Base-by-base conservation (phyloP, 2,888 invertebrate species). In the Trichopoda pennipes region DNA sequence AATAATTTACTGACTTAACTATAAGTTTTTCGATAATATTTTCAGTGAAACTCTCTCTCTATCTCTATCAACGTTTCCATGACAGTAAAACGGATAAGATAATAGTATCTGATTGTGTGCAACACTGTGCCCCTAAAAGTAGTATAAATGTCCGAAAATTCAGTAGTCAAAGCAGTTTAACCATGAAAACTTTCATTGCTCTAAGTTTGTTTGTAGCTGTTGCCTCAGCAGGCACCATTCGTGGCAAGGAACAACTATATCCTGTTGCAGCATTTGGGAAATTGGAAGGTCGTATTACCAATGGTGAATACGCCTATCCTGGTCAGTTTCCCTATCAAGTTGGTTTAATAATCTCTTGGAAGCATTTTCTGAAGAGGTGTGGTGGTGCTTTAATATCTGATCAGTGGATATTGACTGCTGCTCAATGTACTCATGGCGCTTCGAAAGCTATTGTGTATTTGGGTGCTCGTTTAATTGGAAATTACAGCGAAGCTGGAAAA, bases 331-430 rank as follows among this genome's bases (percentile, higher is more conserved):
- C 89, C 47, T 87, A 90, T 80, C 90, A 90, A 83, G 88, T 76
- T 38, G 91, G 90, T 32, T 82, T 90, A 7, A 1, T n/a, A n/a
- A n/a, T n/a, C 85, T 70, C 79, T 90, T 3, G 76, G n/a, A n/a
- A n/a, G n/a, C n/a, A n/a, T n/a, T 85, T 51, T 23, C 87, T 3
- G 55, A 53, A 1, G 0, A 21, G 0, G 88, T 90, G 90, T 61
- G 90, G 90, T 35, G 91, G 90, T 56, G 86, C 87, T 64, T 19
- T 91, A 58, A 87, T 90, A 68, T 88, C 89, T 3, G 21, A 87
- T 10, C 87, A 86, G 16, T 87, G 86, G 86, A 61, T 91, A n/a
- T n/a, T 91, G 3, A 89, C 90, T 2, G 90, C 91, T 12, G 91
- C 90, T 49, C 90, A 90, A 78, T 90, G 90, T 81, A 86, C 89